phyloP scores from a whole-genome alignment of 2,888 invertebrate genomes.

The Cheilosia impressa region DNA sequence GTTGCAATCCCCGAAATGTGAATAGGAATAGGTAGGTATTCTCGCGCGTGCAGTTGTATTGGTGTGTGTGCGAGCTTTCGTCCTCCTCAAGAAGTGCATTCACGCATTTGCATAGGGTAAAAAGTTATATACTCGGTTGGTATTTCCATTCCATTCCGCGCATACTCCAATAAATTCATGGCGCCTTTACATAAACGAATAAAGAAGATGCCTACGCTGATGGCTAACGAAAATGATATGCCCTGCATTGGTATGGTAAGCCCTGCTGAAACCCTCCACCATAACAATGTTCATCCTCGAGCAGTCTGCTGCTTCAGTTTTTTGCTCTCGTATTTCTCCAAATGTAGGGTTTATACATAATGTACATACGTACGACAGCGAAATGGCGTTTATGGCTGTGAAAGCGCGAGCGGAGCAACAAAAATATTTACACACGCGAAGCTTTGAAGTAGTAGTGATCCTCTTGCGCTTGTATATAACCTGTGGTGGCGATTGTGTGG shows the following conservation, averaged over 20 bases:
- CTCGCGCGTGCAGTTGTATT: not conserved
- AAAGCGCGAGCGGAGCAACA: slow-evolving; percentile 30
- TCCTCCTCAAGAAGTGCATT: slow-evolving; percentile 63
- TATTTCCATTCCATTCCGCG: slow-evolving; percentile 59
- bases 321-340: slow-evolving; percentile 41
- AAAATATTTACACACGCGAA: slow-evolving; percentile 58
- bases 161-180: slow-evolving; percentile 60
- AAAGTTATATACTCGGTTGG: slow-evolving; percentile 25
- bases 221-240: slow-evolving; percentile 45
- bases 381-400: not conserved
- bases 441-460: slow-evolving; percentile 62
- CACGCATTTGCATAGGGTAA: slow-evolving; percentile 60
- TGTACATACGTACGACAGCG: not conserved
- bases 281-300: slow-evolving; percentile 56
- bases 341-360: slow-evolving; percentile 19
- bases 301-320: slow-evolving; percentile 43
- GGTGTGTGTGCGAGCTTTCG: slow-evolving; percentile 25
- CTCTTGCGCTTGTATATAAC: slow-evolving; percentile 52
- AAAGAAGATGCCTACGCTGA: slow-evolving; percentile 54
- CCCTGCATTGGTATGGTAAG: slow-evolving; percentile 11
- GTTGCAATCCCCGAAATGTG: slow-evolving; percentile 23
- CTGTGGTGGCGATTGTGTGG: slow-evolving; percentile 65
- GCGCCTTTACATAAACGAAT: slow-evolving; percentile 45
- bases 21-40: not conserved
- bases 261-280: slow-evolving; percentile 23